These are phyloP conservation scores for Cosmia trapezina DNA, from an alignment of 2,888 invertebrate species.

Conservation along the genomic window DNA sequence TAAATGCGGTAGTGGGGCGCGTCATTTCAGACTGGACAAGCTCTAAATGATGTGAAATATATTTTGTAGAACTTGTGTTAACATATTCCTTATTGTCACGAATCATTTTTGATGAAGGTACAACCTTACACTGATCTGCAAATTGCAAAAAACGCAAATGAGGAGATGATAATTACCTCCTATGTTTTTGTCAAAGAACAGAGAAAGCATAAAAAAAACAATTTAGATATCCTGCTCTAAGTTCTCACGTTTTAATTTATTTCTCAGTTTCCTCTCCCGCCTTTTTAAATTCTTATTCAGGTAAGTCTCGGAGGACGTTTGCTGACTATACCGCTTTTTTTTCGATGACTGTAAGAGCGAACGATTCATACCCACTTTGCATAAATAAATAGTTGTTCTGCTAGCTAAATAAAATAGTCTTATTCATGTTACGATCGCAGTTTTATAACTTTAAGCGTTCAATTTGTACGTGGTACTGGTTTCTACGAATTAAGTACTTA, in stretches of 20 bases:
- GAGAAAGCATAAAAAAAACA: constrained; percentile 1
- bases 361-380: constrained; percentile 58
- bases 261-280: constrained; percentile 49
- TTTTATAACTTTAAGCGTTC: background rate
- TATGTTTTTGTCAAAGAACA: background rate
- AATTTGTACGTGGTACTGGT: constrained; percentile 7
- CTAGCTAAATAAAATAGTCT: constrained; percentile 36
- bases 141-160: too few species aligned
- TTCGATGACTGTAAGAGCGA: constrained; percentile 51
- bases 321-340: constrained; percentile 33
- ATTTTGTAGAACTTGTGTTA: too few species aligned
- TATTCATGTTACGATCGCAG: background rate
- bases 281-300: constrained; percentile 60
- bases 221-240: background rate
- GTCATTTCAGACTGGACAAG: too few species aligned
- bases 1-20: too few species aligned
- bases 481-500: background rate
- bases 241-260: constrained; percentile 60
- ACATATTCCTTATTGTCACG: too few species aligned
- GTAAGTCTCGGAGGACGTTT: constrained; percentile 48
- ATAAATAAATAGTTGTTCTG: constrained; percentile 62
- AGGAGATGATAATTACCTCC: too few species aligned
- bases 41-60: too few species aligned
- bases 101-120: too few species aligned
- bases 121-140: too few species aligned